Evolutionary conservation across 2,888 invertebrate species (phyloP).

Genomic region (Eilema caniola): DNA sequence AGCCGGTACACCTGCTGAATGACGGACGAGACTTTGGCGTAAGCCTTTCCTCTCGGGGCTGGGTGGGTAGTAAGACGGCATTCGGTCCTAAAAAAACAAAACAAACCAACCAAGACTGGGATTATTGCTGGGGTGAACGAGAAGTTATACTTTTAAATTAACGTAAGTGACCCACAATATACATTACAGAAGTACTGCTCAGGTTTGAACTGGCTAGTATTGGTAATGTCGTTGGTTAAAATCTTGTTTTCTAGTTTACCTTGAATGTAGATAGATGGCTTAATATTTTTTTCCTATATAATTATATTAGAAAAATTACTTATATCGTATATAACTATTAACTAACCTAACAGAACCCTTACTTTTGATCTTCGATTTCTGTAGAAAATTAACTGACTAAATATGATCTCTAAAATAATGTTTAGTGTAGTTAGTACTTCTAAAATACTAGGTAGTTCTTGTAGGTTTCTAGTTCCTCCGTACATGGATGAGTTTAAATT

Average conservation of each 20-base stretch:
- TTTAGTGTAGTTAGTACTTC: background rate
- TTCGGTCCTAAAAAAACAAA: too few relatives aligned
- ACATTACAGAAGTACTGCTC: background rate
- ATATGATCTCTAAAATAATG: conserved; percentile 14
- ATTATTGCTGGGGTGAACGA: background rate
- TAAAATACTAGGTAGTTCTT: conserved; percentile 4
- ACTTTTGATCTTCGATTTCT: conserved; percentile 8
- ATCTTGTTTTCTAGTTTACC: background rate
- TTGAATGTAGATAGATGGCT: background rate
- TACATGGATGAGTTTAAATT: conserved; percentile 1
- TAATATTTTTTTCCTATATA: conserved; percentile 1
- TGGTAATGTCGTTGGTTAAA: background rate
- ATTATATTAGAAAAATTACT: conserved; percentile 13
- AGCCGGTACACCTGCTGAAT: too few relatives aligned
- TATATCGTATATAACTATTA: conserved; percentile 1
- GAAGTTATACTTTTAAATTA: too few relatives aligned
- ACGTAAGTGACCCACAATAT: background rate
- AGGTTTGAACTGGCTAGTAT: background rate
- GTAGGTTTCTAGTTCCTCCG: background rate
- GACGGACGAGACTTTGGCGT: too few relatives aligned
- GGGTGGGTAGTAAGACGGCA: too few relatives aligned
- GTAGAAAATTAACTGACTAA: conserved; percentile 12
- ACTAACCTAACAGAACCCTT: conserved; percentile 13
- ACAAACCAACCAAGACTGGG: too few relatives aligned
- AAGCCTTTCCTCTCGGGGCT: too few relatives aligned